These are phyloP conservation scores for Cydia splendana DNA, from an alignment of 1,140 invertebrate species.

Conservation along the genomic window DNA sequence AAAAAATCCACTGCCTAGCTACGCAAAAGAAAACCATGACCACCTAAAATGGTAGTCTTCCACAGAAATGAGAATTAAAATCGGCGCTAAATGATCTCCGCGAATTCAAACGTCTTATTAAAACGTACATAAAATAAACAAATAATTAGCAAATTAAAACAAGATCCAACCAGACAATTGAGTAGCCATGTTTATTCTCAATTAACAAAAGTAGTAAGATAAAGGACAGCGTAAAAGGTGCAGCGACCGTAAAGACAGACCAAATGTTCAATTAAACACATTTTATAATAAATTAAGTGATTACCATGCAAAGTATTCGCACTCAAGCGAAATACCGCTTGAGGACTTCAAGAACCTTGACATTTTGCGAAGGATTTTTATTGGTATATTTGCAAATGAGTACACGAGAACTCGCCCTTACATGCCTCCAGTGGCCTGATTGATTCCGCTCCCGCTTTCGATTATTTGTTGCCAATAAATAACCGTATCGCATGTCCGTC, in stretches of 20 bases:
- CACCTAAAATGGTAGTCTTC: too few relatives aligned
- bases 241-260: constrained; percentile 44
- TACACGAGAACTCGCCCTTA: constrained; percentile 37
- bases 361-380: constrained; percentile 45
- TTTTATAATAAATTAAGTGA: constrained; percentile 52
- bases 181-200: constrained; percentile 17
- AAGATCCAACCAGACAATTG: neutral
- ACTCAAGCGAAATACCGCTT: constrained; percentile 34
- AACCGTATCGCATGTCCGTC: constrained; percentile 37
- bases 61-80: too few relatives aligned
- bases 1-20: too few relatives aligned
- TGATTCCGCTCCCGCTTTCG: constrained; percentile 43
- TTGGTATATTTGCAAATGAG: constrained; percentile 39
- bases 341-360: constrained; percentile 40
- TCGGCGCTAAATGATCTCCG: too few relatives aligned
- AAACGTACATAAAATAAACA: neutral
- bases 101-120: neutral
- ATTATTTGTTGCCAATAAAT: constrained; percentile 42
- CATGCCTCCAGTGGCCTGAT: constrained; percentile 43
- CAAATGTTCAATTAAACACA: constrained; percentile 51
- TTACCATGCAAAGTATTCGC: constrained; percentile 42
- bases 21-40: too few relatives aligned
- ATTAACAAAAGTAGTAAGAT: constrained; percentile 30
- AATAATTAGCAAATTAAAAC: constrained; percentile 7
- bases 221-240: constrained; percentile 18